A percentile compares a stretch with the other conserved stretches of the same genome.
Evolutionary conservation across 92 coral and sea anemone genomes (phyloP).

Genomic region (Pocillopora meandrina): DNA sequence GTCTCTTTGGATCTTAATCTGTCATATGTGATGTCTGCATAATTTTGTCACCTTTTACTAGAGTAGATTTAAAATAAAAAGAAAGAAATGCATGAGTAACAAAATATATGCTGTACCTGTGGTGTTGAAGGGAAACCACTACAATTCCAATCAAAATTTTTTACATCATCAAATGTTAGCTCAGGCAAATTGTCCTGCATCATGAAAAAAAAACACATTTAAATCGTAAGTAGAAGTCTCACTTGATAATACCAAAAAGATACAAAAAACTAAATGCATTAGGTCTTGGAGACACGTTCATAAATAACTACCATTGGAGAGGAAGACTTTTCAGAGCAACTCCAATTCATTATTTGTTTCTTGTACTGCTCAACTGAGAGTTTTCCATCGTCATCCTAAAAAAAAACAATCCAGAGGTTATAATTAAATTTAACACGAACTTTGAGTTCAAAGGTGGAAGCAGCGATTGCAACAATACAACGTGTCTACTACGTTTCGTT

Average conservation of each 20-base stretch:
- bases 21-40: too few relatives aligned
- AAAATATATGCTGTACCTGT: not conserved
- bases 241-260: not conserved
- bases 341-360: slow-evolving; percentile 32
- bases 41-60: not conserved
- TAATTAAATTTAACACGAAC: not conserved
- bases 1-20: too few relatives aligned
- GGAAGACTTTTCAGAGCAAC: slow-evolving; percentile 8
- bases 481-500: too few relatives aligned
- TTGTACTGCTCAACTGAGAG: slow-evolving; percentile 20
- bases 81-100: not conserved
- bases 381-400: slow-evolving; percentile 3
- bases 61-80: not conserved
- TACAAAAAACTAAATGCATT: not conserved
- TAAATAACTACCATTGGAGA: slow-evolving; percentile 22
- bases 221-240: not conserved
- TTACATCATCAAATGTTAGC: slow-evolving; percentile 53
- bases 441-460: not conserved
- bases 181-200: slow-evolving; percentile 53
- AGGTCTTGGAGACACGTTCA: not conserved
- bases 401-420: not conserved
- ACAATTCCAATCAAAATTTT: slow-evolving; percentile 57
- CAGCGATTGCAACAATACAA: too few relatives aligned
- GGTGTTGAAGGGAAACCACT: slow-evolving; percentile 32
- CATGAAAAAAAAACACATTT: not conserved